Conservation (phyloP, 2,113 vertebrate genomes). For the Phrynosoma blainvillii region DNA sequence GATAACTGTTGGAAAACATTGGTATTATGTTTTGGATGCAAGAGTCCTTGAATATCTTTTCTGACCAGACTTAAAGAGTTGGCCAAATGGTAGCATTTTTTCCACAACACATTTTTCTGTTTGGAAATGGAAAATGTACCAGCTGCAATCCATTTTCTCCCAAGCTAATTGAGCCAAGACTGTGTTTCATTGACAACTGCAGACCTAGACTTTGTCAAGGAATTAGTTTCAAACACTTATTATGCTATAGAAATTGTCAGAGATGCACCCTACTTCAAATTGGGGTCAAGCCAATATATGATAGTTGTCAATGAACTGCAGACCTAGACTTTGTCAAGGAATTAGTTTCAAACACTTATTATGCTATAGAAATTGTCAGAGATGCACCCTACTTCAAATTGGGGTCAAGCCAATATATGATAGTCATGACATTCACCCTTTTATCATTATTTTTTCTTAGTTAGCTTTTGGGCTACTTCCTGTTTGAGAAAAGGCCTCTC, state of each 20-base stretch:
- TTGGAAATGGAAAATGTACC: conserved; percentile 11
- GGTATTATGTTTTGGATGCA: background rate
- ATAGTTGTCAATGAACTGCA: background rate
- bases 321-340: background rate
- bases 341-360: background rate
- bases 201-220: background rate
- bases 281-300: background rate
- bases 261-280: background rate
- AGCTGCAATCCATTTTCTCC: background rate
- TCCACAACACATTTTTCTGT: background rate
- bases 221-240: background rate
- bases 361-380: background rate
- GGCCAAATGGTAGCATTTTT: background rate
- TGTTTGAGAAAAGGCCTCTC: no score
- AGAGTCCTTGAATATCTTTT: background rate
- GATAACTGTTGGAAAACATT: background rate
- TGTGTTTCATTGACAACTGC: background rate
- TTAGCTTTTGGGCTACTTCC: background rate
- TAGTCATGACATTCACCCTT: background rate
- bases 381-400: background rate
- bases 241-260: no score
- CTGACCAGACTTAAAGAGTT: background rate
- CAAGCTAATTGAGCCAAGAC: background rate
- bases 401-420: background rate
- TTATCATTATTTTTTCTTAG: background rate